phyloP scores from a whole-genome alignment of 1,140 invertebrate genomes.

The Diabrotica undecimpunctata region DNA sequence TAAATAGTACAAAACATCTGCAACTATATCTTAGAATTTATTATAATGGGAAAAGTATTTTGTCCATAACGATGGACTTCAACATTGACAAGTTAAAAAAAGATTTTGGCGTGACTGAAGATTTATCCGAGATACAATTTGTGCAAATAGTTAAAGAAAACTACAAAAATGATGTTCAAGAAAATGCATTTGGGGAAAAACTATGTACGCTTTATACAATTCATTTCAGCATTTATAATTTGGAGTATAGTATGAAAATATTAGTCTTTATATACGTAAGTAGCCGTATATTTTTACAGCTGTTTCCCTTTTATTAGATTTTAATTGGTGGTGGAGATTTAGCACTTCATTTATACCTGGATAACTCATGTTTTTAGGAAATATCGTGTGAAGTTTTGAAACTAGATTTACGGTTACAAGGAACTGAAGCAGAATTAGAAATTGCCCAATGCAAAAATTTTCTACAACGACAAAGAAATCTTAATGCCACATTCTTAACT shows the following conservation, averaged over 20 bases:
- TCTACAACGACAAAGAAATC: constrained; percentile 18
- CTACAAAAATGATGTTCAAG: not conserved
- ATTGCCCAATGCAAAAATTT: constrained; percentile 18
- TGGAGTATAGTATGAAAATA: constrained; percentile 9
- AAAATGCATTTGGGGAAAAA: constrained; percentile 19
- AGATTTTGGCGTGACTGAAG: not conserved
- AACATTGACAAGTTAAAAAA: constrained; percentile 3
- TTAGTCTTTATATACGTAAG: constrained; percentile 21
- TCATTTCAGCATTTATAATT: constrained; percentile 12
- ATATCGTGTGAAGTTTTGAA: constrained; percentile 19
- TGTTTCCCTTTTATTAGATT: too few species aligned
- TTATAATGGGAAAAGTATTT: too few species aligned
- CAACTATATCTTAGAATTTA: too few species aligned
- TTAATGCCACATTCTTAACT: constrained; percentile 16
- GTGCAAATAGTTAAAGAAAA: not conserved
- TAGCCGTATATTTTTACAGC: not conserved
- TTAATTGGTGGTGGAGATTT: too few species aligned
- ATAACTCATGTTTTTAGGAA: constrained; percentile 11
- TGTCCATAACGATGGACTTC: not conserved
- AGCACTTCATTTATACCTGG: too few species aligned
- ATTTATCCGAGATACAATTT: not conserved
- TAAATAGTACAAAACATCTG: too few species aligned
- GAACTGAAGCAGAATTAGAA: constrained; percentile 6
- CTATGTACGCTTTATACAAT: constrained; percentile 6
- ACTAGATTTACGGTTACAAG: constrained; percentile 14